These are phyloP conservation scores for Poeciliopsis occidentalis DNA, from an alignment of 2,113 vertebrate genomes.

Conservation along the genomic window DNA sequence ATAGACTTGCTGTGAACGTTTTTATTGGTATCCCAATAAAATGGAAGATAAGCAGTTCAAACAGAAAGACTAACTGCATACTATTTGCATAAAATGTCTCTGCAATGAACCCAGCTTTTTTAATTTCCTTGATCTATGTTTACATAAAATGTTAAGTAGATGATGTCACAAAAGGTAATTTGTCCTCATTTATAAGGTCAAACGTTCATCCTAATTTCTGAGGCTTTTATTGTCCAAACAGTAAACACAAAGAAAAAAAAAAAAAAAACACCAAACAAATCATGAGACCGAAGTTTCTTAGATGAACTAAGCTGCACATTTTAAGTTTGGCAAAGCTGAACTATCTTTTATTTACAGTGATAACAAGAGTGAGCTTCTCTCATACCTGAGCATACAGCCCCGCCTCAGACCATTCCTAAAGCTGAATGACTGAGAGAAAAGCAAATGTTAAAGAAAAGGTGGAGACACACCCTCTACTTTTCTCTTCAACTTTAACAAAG, in stretches of 20 bases:
- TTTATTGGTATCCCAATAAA: not conserved
- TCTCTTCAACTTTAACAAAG: slow-evolving; percentile 19
- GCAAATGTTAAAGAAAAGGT: slow-evolving; percentile 53
- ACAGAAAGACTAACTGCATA: not conserved
- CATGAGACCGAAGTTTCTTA: not conserved
- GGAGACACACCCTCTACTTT: slow-evolving; percentile 55
- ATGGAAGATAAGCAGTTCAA: not conserved
- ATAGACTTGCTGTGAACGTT: not conserved
- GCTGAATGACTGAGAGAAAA: slow-evolving; percentile 52
- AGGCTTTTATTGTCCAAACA: not conserved
- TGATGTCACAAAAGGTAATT: not conserved
- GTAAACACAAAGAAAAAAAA: not conserved
- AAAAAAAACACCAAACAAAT: not conserved
- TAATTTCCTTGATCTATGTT: not conserved
- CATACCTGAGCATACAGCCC: slow-evolving; percentile 46
- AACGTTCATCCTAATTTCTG: not conserved
- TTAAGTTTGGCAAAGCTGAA: slow-evolving; percentile 1
- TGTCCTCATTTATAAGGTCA: too few relatives aligned
- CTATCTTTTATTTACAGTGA: slow-evolving; percentile 36
- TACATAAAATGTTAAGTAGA: not conserved
- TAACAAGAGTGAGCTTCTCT: slow-evolving; percentile 56
- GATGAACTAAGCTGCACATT: slow-evolving; percentile 3
- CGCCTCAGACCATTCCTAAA: slow-evolving; percentile 63
- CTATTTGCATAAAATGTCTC: too few relatives aligned
- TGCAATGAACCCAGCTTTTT: not conserved